Evolutionary conservation across 2,797 vertebrate species (phyloP), one percentile per base, ranked within the genome.

Genomic region (Rallus crepitans): DNA sequence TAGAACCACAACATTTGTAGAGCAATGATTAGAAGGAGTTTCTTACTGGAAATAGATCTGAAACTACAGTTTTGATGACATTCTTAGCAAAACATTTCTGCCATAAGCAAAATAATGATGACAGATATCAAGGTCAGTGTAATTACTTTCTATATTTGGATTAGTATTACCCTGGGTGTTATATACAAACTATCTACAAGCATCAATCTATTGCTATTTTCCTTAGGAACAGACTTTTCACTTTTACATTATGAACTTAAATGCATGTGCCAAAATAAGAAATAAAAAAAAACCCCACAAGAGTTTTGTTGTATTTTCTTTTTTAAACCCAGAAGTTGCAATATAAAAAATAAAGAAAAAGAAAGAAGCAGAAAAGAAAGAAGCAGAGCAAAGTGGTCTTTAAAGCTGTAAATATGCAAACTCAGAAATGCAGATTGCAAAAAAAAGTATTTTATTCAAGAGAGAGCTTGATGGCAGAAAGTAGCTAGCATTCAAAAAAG

Each of bases 81-180:
- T 96, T 97, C 90, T 95, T 97, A 94, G 97, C 63, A 96, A 97
- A 98, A 98, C 95, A 96, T 97, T 97, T 88, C 93, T 93, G 85
- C 95, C 93, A 94, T 98, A 97, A 98, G 97, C 96, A 98, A 97
- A 94, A 97, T 98, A 98, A 97, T 97, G 93, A 98, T 96, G 96
- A 97, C 97, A 98, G 95, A 96, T 96, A 95, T 78, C 95, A 96
- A 98, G 98, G 98, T 98, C 98, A 98, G 97, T 92, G 96, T 97
- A 98, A 98, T 99, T 98, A 98, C 64, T 88, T 92, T 95, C 98
- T 98, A 98, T 98, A 98, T 98, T 98, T 98, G 98, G 97, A 97
- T 96, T 97, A 92, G 53, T 94, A 95, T 96, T 97, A 96, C 87
- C 91, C 88, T 85, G 75, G 35, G 42, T 75, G 79, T 95, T 68